These are phyloP conservation scores for Amiota minor DNA, from an alignment of 2,888 invertebrate species.

Conservation along the genomic window DNA sequence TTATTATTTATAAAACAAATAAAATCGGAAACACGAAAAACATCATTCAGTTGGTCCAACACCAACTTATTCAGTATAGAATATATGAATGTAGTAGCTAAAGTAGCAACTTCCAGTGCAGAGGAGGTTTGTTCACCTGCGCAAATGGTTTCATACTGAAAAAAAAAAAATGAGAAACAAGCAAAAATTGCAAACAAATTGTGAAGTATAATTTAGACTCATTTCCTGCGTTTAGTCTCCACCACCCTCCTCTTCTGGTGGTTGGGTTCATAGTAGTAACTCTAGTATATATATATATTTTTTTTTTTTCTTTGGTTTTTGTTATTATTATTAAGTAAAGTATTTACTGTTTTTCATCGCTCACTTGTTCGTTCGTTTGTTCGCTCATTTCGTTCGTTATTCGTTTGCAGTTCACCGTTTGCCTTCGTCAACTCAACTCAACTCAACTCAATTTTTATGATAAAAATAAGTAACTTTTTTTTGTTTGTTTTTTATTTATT, in stretches of 20 bases:
- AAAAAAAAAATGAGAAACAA: neutral
- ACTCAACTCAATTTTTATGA: neutral
- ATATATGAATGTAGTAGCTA: too few relatives aligned
- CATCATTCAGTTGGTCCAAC: too few relatives aligned
- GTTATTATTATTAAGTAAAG: constrained; percentile 1
- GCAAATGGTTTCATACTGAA: constrained; percentile 64
- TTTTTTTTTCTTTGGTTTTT: neutral
- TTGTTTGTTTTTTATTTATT: neutral
- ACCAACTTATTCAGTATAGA: too few relatives aligned
- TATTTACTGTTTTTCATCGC: constrained; percentile 6
- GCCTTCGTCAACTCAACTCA: neutral
- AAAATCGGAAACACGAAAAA: too few relatives aligned
- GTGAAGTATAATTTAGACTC: constrained; percentile 37
- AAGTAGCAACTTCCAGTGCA: too few relatives aligned
- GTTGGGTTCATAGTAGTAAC: constrained; percentile 9
- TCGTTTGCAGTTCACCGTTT: too few relatives aligned
- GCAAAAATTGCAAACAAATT: constrained; percentile 52
- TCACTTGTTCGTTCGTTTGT: neutral
- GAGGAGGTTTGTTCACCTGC: constrained; percentile 62
- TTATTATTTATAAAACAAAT: too few relatives aligned
- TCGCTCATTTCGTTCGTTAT: too few relatives aligned
- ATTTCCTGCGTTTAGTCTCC: constrained; percentile 5
- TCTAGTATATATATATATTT: too few relatives aligned
- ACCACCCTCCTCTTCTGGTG: neutral
- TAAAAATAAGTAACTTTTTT: neutral